phyloP scores from a whole-genome alignment of 1,140 invertebrate species.

The Bombus balteatus region DNA sequence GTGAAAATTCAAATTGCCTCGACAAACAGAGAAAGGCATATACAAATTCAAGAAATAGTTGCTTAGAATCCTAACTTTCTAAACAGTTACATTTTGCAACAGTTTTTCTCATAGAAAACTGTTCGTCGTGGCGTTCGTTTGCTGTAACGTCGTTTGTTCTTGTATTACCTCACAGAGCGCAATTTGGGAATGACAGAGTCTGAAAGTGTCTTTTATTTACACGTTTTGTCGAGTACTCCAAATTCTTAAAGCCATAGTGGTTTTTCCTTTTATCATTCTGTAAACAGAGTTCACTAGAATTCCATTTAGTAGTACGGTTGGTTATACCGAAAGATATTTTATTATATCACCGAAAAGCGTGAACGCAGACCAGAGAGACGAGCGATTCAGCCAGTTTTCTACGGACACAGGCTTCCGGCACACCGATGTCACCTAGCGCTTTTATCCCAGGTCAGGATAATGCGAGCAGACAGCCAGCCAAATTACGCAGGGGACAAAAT shows the following conservation, averaged over 20 bases:
- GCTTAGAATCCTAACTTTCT: too few relatives aligned
- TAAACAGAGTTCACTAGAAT: too few relatives aligned
- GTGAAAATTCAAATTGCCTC: too few relatives aligned
- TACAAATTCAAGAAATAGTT: too few relatives aligned
- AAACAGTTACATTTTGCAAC: too few relatives aligned
- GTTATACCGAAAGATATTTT: not conserved
- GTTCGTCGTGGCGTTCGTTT: too few relatives aligned
- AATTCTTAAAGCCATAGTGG: not conserved
- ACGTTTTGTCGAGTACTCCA: not conserved
- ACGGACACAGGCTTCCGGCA: slow-evolving; percentile 31
- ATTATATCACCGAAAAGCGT: slow-evolving; percentile 3
- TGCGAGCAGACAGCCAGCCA: slow-evolving; percentile 12
- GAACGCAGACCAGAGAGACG: not conserved
- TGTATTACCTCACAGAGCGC: too few relatives aligned
- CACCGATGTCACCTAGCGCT: slow-evolving; percentile 18
- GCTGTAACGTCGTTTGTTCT: too few relatives aligned
- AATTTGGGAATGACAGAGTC: too few relatives aligned
- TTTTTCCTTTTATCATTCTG: not conserved
- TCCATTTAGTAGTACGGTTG: not conserved
- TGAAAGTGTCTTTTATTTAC: too few relatives aligned
- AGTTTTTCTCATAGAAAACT: too few relatives aligned
- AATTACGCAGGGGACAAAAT: slow-evolving; percentile 34
- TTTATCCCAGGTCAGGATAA: slow-evolving; percentile 52
- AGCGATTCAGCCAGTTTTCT: slow-evolving; percentile 1
- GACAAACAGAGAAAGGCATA: too few relatives aligned